Evolutionary conservation across 1,140 invertebrate genomes (phyloP).

Genomic region (Lepidurus apus): DNA sequence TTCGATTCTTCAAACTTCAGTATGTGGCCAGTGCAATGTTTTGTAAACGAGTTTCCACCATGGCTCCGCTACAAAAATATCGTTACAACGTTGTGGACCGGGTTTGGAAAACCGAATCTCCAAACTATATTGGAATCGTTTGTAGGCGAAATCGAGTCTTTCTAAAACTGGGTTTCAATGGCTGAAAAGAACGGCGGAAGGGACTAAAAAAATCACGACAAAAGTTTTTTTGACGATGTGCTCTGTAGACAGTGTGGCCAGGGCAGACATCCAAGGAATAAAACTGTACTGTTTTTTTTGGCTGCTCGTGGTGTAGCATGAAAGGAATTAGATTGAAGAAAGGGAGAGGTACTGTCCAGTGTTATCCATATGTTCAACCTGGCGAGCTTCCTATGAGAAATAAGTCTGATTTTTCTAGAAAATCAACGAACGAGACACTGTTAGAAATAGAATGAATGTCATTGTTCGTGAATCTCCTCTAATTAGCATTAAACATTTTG

Average conservation of each 20-base stretch:
- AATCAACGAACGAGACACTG: not conserved
- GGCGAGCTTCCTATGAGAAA: not conserved
- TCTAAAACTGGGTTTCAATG: not conserved
- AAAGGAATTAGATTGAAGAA: constrained; percentile 1
- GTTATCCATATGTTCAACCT: not conserved
- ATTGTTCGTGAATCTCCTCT: constrained; percentile 5
- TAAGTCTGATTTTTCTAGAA: not conserved
- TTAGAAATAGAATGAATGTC: not conserved
- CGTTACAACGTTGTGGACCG: not conserved
- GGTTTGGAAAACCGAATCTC: not conserved
- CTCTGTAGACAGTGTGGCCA: not conserved
- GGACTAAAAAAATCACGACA: not conserved
- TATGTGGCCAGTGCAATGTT: not conserved
- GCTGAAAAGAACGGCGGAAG: not conserved
- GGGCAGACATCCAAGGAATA: not conserved
- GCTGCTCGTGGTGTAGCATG: not conserved
- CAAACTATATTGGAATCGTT: not conserved
- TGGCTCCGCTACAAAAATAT: not conserved
- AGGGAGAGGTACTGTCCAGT: not conserved
- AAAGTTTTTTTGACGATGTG: not conserved
- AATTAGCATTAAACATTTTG: constrained; percentile 18
- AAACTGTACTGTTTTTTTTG: constrained; percentile 1
- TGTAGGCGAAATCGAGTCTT: not conserved
- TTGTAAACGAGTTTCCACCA: not conserved
- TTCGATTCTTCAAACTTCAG: constrained; percentile 6